Evolutionary conservation across 2,888 invertebrate genomes (phyloP).

Genomic region (Napeogenes sylphis): DNA sequence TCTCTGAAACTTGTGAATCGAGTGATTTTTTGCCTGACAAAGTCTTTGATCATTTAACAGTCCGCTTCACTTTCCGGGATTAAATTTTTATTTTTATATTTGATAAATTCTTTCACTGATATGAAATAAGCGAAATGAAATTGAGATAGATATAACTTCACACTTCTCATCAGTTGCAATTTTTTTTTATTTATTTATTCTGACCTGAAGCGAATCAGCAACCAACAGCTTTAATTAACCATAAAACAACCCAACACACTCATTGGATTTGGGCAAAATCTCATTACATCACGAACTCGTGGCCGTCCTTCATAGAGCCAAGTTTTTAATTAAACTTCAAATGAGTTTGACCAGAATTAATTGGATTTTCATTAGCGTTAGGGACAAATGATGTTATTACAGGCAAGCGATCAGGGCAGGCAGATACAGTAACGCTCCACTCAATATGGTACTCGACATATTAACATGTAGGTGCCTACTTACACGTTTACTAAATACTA

Average conservation of each 20-base stretch:
- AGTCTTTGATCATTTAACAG: slow-evolving; percentile 61
- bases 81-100: slow-evolving; percentile 48
- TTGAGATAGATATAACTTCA: slow-evolving; percentile 32
- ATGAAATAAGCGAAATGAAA: slow-evolving; percentile 44
- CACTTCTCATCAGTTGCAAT: slow-evolving; percentile 20
- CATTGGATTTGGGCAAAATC: slow-evolving; percentile 64
- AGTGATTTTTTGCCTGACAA: slow-evolving; percentile 29
- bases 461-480: slow-evolving; percentile 34
- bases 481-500: too few species aligned
- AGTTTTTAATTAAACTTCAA: slow-evolving; percentile 77
- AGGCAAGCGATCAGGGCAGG: slow-evolving; percentile 64
- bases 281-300: slow-evolving; percentile 68
- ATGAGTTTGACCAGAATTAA: slow-evolving; percentile 75
- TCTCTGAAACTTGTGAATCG: slow-evolving; percentile 23
- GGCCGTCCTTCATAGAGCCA: slow-evolving; percentile 54
- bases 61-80: slow-evolving; percentile 61
- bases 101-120: slow-evolving; percentile 56
- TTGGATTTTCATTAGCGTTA: slow-evolving; percentile 76
- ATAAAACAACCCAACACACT: slow-evolving; percentile 50
- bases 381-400: slow-evolving; percentile 74
- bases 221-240: slow-evolving; percentile 58
- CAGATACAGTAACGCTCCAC: slow-evolving; percentile 58
- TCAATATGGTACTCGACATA: slow-evolving; percentile 55
- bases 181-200: slow-evolving; percentile 15
- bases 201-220: slow-evolving; percentile 25